These are phyloP conservation scores for Hybos culiciformis DNA, from an alignment of 2,888 invertebrate genomes.

Conservation along the genomic window DNA sequence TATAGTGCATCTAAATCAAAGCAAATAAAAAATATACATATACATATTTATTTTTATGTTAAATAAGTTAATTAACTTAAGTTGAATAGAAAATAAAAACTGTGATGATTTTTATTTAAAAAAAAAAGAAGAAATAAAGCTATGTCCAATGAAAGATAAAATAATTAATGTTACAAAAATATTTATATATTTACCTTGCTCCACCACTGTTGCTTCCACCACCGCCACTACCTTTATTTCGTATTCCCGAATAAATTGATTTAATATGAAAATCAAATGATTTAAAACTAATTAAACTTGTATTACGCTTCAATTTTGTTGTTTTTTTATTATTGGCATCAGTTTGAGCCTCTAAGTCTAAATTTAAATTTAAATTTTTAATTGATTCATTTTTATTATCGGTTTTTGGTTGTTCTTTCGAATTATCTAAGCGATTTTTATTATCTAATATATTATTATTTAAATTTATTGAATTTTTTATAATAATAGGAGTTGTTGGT, in stretches of 20 bases:
- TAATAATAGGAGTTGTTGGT: slow-evolving; percentile 13
- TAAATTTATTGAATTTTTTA: slow-evolving; percentile 15
- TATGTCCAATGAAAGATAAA: too few relatives aligned
- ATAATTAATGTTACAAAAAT: too few relatives aligned
- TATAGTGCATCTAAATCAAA: too few relatives aligned
- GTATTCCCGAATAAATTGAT: slow-evolving; percentile 31
- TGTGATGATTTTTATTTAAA: too few relatives aligned
- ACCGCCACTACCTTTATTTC: slow-evolving; percentile 19
- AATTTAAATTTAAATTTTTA: neutral
- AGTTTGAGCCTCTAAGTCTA: slow-evolving; percentile 2
- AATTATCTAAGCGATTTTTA: slow-evolving; percentile 25
- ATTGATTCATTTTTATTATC: too few relatives aligned
- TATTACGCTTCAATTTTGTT: slow-evolving; percentile 16
- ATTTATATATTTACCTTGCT: too few relatives aligned
- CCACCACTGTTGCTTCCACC: slow-evolving; percentile 10
- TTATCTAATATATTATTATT: slow-evolving; percentile 15
- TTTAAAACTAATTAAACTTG: slow-evolving; percentile 30
- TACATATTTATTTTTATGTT: too few relatives aligned
- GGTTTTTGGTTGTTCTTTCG: too few relatives aligned
- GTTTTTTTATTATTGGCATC: slow-evolving; percentile 4
- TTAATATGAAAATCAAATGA: slow-evolving; percentile 35
- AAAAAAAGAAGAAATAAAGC: too few relatives aligned
- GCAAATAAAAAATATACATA: too few relatives aligned
- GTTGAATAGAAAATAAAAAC: too few relatives aligned
- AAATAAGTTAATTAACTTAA: too few relatives aligned